Percentiles rank a stretch among this genome's conserved stretches.
Conservation (phyloP, 2,113 vertebrate species). For the Cynoglossus semilaevis region DNA sequence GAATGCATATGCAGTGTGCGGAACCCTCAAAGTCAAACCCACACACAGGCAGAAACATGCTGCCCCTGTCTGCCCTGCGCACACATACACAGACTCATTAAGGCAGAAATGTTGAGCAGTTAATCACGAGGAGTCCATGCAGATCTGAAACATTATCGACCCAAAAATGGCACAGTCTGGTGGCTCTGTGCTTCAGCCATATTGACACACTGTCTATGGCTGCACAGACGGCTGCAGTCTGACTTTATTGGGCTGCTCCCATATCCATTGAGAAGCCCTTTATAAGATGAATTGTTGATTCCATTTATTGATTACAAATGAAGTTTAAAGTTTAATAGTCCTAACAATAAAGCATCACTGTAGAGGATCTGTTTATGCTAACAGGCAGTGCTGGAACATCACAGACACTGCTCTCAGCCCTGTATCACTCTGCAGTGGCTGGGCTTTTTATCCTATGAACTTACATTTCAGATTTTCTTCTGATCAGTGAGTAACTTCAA, state of each 20-base stretch:
- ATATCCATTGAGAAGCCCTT: conserved; percentile 39
- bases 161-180: conserved; percentile 38
- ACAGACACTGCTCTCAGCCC: background rate
- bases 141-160: conserved; percentile 50
- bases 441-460: too few species aligned
- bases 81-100: conserved; percentile 40
- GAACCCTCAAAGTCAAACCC: background rate
- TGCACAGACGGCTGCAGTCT: conserved; percentile 31
- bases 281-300: conserved; percentile 40
- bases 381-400: too few species aligned
- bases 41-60: background rate
- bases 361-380: too few species aligned
- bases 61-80: background rate
- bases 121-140: conserved; percentile 46
- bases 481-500: too few species aligned
- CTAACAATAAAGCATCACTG: too few species aligned
- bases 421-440: too few species aligned
- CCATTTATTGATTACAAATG: conserved; percentile 17
- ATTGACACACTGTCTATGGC: conserved; percentile 47
- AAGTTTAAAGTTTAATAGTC: conserved; percentile 3
- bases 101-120: conserved; percentile 29
- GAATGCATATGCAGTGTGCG: conserved; percentile 5
- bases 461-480: too few species aligned
- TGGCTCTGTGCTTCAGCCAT: conserved; percentile 20
- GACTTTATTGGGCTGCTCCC: conserved; percentile 46